Evolutionary conservation across 2,797 vertebrate genomes (phyloP), one percentile per base, ranked within the genome.

Genomic region (Anolis apletophallus): DNA sequence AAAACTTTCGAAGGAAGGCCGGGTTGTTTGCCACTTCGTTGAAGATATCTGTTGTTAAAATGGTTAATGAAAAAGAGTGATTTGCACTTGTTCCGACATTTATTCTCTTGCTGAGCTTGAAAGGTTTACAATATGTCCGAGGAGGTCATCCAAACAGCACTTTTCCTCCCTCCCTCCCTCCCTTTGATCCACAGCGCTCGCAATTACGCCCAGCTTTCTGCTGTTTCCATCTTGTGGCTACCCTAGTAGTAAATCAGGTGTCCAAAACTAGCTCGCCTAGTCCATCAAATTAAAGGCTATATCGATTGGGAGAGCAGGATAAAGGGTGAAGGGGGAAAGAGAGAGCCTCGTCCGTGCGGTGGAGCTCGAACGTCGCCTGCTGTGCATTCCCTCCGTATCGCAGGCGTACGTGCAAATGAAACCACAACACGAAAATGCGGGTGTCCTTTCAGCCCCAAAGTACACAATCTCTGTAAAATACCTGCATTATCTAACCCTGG

Each of bases 201-300:
- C 88, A 61, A 82, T 80, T 19, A 13, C 82, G 89, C 85, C 90
- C 82, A 89, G 73, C 83, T 82, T 89, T 83, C 69, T 84, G 5
- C 81, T 69, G 1, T 83, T 75, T 89, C 68, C 59, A 14, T 83
- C 80, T 88, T 55, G 0, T 72, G 55, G 85, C 90, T 85, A 82
- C 32, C 67, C 23, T n/a, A 9, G 2, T 32, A 77, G 74, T 34
- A 26, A 29, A 80, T 90, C 89, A 29, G 21, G 76, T 91, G 76
- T 83, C 87, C 82, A 90, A 74, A 73, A 40, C 85, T 88, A 72
- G 79, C 59, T 88, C 64, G 8, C 12, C 52, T 59, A 90, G 40
- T 52, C 21, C 67, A 89, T 78, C 77, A 75, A 32, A 73, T 54
- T 74, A 67, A 74, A 40, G 57, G 5, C 75, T 85, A 84, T 86